Conservation (phyloP, 2,113 vertebrate genomes). For the Xyliphius kryptos region DNA sequence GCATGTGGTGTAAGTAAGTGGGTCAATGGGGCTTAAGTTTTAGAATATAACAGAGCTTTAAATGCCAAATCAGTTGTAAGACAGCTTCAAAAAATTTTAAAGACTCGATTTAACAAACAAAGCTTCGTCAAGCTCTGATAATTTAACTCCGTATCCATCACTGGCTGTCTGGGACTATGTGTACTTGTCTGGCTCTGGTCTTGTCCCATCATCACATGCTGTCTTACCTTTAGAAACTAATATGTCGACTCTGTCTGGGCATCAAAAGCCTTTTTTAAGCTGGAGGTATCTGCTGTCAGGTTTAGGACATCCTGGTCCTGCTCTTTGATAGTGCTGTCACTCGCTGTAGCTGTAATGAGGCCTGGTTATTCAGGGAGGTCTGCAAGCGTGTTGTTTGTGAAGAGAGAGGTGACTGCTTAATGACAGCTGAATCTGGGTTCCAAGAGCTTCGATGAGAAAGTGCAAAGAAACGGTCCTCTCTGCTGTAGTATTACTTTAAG, state of each 20-base stretch:
- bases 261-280: slow-evolving; percentile 27
- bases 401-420: slow-evolving; percentile 2
- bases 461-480: too few relatives aligned
- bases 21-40: too few relatives aligned
- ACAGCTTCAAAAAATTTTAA: too few relatives aligned
- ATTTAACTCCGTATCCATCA: slow-evolving; percentile 8
- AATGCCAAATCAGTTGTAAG: too few relatives aligned
- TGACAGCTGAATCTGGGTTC: too few relatives aligned
- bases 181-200: slow-evolving; percentile 37
- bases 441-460: too few relatives aligned
- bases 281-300: slow-evolving; percentile 27
- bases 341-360: slow-evolving; percentile 20
- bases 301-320: slow-evolving; percentile 18
- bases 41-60: too few relatives aligned
- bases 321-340: slow-evolving; percentile 28
- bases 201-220: slow-evolving; percentile 36
- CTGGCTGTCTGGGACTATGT: slow-evolving; percentile 14
- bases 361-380: slow-evolving; percentile 15
- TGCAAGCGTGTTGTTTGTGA: slow-evolving; percentile 14
- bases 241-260: slow-evolving; percentile 32
- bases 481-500: too few relatives aligned
- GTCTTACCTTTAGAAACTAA: slow-evolving; percentile 35
- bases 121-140: slow-evolving; percentile 24
- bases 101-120: too few relatives aligned
- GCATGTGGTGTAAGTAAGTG: too few relatives aligned